Conservation (phyloP, 1,140 invertebrate species). For the Drosophila willistoni region DNA sequence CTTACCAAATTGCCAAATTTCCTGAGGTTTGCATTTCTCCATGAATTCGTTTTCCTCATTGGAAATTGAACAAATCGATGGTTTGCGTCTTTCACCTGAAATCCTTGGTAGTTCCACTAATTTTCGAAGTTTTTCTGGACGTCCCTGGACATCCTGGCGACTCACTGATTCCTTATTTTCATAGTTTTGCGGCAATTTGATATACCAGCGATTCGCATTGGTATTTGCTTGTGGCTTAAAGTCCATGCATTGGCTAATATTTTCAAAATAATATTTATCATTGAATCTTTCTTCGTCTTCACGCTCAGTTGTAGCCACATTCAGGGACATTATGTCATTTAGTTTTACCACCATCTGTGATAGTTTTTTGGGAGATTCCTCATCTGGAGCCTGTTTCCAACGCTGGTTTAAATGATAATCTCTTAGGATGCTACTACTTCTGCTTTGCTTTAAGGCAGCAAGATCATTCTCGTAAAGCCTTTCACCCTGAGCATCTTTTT, state of each 20-base stretch:
- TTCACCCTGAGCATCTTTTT: neutral
- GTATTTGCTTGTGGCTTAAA: conserved; percentile 11
- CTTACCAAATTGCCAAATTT: conserved; percentile 9
- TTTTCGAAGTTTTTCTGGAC: neutral
- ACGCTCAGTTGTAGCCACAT: neutral
- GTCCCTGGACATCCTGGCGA: neutral
- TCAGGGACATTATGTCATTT: conserved; percentile 3
- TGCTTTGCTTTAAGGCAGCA: conserved; percentile 2
- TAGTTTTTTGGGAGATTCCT: neutral
- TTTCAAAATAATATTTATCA: neutral
- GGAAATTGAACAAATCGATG: neutral
- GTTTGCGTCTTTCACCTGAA: neutral
- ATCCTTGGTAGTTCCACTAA: neutral
- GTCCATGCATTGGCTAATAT: neutral
- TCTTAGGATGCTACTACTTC: conserved; percentile 29
- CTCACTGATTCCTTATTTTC: neutral
- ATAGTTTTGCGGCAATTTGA: neutral
- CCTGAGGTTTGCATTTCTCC: neutral
- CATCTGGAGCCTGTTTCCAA: neutral
- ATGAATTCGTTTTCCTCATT: neutral
- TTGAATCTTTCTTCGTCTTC: neutral
- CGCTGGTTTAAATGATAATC: conserved; percentile 31
- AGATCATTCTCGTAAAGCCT: neutral
- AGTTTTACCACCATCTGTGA: conserved; percentile 12
- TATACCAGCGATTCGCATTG: conserved; percentile 13